Evolutionary conservation across 2,113 vertebrate species (phyloP).

Genomic region (Solenodon paradoxus): DNA sequence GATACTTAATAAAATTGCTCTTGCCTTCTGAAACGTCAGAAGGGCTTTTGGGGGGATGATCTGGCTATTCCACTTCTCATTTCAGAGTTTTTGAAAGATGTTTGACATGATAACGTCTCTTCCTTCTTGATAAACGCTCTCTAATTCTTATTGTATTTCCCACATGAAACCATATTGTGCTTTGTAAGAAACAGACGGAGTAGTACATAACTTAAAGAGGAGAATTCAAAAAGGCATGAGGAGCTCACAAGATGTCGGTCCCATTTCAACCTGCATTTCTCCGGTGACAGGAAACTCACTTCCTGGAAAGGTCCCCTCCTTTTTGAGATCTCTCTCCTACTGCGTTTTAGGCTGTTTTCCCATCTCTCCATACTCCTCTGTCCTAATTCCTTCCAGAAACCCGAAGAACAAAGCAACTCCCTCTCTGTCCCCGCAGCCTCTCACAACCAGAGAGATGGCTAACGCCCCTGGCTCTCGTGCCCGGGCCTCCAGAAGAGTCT

Average conservation of each 20-base stretch:
- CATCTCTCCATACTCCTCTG: background rate
- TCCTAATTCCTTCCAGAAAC: background rate
- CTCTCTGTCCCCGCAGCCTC: background rate
- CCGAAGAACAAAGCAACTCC: background rate
- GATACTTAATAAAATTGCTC: background rate
- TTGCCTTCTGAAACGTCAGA: conserved; percentile 33
- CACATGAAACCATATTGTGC: background rate
- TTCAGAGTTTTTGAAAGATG: background rate
- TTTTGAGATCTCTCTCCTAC: background rate
- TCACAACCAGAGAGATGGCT: background rate
- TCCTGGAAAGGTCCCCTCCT: background rate
- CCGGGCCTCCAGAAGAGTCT: too few relatives aligned
- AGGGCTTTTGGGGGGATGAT: background rate
- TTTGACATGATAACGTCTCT: background rate
- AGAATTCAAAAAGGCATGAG: background rate
- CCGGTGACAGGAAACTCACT: background rate
- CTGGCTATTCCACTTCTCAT: background rate
- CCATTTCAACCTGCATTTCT: background rate
- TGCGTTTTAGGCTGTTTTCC: background rate
- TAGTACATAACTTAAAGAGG: background rate
- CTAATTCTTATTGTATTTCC: background rate
- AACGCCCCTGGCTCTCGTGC: background rate
- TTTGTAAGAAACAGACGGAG: background rate
- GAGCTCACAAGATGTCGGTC: background rate
- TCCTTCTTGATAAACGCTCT: background rate